Evolutionary conservation across 2,113 vertebrate genomes (phyloP), one percentile per base, ranked within the genome.

Genomic region (Axis porcinus): DNA sequence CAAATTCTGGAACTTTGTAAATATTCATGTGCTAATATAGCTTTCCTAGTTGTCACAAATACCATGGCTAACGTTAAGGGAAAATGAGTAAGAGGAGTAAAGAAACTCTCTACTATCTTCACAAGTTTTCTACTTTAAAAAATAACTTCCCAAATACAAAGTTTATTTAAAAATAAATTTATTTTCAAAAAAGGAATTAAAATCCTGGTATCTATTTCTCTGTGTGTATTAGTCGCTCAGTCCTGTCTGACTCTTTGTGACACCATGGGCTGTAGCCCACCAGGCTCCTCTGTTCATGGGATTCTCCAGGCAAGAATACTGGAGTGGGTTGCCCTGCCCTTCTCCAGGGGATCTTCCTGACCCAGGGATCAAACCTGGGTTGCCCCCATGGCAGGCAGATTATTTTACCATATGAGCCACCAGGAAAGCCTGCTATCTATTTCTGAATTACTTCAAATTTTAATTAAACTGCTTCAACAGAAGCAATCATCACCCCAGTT

Each of bases 131-230:
- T 92, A 54, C 9, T 21, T 19, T 23, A 17, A 28, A 91, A 93
- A 95, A 57, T 64, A 90, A 91, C 76, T 93, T 10, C 30, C 47
- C 36, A 89, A 96, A 79, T 43, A 45, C 23, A 84, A 84, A 62
- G 55, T 23, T 74, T 45, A 76, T 81, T 92, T 76, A 14, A 47
- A 87, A 95, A 89, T 86, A 33, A 50, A 57, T 13, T 25, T 70
- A 82, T 11, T 55, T 95, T 58, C 33, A 91, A 94, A 79, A 70
- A 90, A 94, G n/a, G 58, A 81, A 60, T 85, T 7, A 93, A 96
- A 93, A 84, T 3, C 9, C 23, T 15, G 5, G 4, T 64, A 0
- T 70, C 67, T 70, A 23, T 70, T 70, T 70, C 10, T 70, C n/a
- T 40, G 67, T 23, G 67, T 40, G 10, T 40, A 21, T 70, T 23